Evolutionary conservation across 2,113 vertebrate species (phyloP).

Genomic region (Myotis lucifugus): DNA sequence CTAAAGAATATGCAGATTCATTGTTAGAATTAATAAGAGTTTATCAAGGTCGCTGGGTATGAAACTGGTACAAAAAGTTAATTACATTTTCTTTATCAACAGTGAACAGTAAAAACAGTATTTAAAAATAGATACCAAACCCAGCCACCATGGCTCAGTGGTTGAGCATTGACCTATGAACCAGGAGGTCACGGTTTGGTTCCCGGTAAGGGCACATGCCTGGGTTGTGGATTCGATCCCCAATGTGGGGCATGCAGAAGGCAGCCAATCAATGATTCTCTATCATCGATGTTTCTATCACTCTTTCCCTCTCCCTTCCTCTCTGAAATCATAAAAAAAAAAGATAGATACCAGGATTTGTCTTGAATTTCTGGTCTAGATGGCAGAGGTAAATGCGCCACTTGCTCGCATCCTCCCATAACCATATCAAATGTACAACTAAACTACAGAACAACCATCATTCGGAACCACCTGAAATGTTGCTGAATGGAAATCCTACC

Average conservation of each 20-base stretch:
- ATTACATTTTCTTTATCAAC: slow-evolving; percentile 58
- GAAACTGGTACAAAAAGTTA: slow-evolving; percentile 43
- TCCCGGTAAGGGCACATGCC: too few species aligned
- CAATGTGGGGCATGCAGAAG: too few species aligned
- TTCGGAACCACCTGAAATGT: neutral
- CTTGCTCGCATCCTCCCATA: neutral
- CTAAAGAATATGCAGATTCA: slow-evolving; percentile 10
- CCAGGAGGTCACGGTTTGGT: too few species aligned
- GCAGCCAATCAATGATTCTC: too few species aligned
- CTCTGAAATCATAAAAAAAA: neutral
- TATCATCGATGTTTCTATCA: too few species aligned
- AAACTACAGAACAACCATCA: neutral
- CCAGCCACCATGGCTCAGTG: too few species aligned
- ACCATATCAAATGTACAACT: neutral
- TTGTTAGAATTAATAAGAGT: slow-evolving; percentile 50
- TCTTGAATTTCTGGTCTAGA: neutral
- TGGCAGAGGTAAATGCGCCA: neutral
- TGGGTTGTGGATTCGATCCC: too few species aligned
- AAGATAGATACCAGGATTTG: slow-evolving; percentile 22
- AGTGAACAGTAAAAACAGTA: slow-evolving; percentile 43
- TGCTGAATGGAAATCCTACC: neutral
- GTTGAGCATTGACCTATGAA: too few species aligned
- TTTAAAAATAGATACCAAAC: slow-evolving; percentile 36
- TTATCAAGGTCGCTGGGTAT: slow-evolving; percentile 9
- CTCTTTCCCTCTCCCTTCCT: too few species aligned